phyloP scores from a whole-genome alignment of 2,113 vertebrate species.

The Hemiscyllium ocellatum region DNA sequence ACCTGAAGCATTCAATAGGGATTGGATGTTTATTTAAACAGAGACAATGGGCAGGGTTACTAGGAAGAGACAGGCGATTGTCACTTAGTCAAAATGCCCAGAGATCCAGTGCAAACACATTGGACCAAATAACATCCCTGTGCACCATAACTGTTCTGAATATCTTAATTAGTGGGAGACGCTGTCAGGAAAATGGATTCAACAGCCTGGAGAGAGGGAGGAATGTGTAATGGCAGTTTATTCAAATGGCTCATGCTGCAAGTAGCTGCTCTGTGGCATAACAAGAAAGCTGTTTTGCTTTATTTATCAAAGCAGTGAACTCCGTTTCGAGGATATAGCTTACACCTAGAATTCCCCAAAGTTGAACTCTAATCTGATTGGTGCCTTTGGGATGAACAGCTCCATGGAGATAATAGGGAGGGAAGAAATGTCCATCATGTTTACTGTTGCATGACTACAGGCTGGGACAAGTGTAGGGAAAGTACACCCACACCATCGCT shows the following conservation, averaged over 20 bases:
- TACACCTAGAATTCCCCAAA: background rate
- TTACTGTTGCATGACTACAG: background rate
- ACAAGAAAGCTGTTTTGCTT: background rate
- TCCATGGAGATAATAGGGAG: background rate
- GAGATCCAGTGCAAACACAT: too few relatives aligned
- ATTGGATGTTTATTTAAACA: too few relatives aligned
- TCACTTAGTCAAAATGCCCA: too few relatives aligned
- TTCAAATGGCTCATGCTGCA: background rate
- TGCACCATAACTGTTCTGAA: too few relatives aligned
- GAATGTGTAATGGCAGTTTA: background rate
- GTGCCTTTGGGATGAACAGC: background rate
- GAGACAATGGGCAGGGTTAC: too few relatives aligned
- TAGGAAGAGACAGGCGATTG: too few relatives aligned
- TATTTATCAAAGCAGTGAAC: background rate
- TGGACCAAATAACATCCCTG: too few relatives aligned
- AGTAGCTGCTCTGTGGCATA: background rate
- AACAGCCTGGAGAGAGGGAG: background rate
- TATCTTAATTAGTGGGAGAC: background rate
- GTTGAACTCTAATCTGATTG: background rate
- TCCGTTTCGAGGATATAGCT: background rate
- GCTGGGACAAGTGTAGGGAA: background rate
- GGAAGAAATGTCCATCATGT: background rate
- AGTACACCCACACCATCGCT: background rate
- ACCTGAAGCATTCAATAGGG: too few relatives aligned
- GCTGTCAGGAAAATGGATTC: background rate